Percentiles rank a stretch among this genome's conserved stretches.
These are phyloP conservation scores for Romanogobio albipinnatus DNA, from an alignment of 2,113 vertebrate genomes.

Conservation along the genomic window DNA sequence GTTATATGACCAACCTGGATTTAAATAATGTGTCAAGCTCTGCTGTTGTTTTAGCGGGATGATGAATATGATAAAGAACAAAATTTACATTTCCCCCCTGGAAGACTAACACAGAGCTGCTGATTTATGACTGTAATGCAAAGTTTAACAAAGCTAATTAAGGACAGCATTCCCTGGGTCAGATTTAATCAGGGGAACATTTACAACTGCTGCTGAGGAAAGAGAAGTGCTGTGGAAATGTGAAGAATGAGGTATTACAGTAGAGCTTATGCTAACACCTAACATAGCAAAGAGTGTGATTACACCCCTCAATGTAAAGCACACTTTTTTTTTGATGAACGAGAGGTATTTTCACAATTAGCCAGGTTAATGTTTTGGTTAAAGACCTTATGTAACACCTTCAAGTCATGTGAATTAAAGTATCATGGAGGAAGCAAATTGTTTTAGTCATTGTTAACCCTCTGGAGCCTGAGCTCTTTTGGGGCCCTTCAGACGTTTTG, in stretches of 20 bases:
- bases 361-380: background rate
- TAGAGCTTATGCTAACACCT: background rate
- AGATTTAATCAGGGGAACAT: slow-evolving; percentile 49
- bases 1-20: slow-evolving; percentile 51
- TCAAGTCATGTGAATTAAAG: background rate
- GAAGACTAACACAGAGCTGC: slow-evolving; percentile 18
- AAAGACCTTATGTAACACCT: background rate
- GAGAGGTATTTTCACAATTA: slow-evolving; percentile 7
- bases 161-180: slow-evolving; percentile 46
- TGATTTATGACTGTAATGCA: slow-evolving; percentile 53
- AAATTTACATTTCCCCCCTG: slow-evolving; percentile 51
- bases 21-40: slow-evolving; percentile 54
- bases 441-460: background rate
- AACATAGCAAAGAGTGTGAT: background rate
- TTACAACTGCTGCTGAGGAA: slow-evolving; percentile 19
- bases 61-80: slow-evolving; percentile 50
- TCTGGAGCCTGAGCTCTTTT: no score
- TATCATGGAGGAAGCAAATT: background rate
- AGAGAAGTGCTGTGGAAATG: background rate
- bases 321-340: slow-evolving; percentile 4
- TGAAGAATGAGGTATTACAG: slow-evolving; percentile 7
- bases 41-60: slow-evolving; percentile 48
- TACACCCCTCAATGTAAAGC: background rate
- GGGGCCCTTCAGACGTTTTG: no score
- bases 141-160: slow-evolving; percentile 54